These are phyloP conservation scores for Heliconius melpomene DNA, from an alignment of 1,140 invertebrate genomes.

Conservation along the genomic window DNA sequence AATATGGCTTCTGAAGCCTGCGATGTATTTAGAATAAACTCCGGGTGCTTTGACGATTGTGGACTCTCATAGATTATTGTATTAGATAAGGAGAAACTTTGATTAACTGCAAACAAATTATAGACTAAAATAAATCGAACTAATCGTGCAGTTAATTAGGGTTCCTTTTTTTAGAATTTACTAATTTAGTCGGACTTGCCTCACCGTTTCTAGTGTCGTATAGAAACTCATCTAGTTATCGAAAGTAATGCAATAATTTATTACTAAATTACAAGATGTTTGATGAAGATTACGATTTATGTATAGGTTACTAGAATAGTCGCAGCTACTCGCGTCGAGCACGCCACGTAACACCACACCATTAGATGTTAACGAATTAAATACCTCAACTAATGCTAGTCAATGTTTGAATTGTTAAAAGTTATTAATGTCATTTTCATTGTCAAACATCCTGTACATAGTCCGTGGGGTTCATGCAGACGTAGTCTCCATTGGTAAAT, in stretches of 20 bases:
- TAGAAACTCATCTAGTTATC: slow-evolving; percentile 52
- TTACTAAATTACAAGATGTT: slow-evolving; percentile 67
- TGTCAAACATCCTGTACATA: slow-evolving; percentile 73
- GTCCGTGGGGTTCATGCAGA: slow-evolving; percentile 21
- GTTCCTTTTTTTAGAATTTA: slow-evolving; percentile 72
- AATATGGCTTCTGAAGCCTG: slow-evolving; percentile 75
- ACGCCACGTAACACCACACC: slow-evolving; percentile 47
- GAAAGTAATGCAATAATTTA: slow-evolving; percentile 58
- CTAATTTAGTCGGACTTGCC: slow-evolving; percentile 70
- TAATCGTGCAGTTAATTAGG: slow-evolving; percentile 55
- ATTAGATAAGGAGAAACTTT: slow-evolving; percentile 68
- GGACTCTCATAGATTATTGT: slow-evolving; percentile 79
- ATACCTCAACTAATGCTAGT: slow-evolving; percentile 62
- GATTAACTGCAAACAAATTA: slow-evolving; percentile 52
- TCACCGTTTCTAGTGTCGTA: slow-evolving; percentile 62
- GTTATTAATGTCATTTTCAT: slow-evolving; percentile 41
- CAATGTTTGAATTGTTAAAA: slow-evolving; percentile 42
- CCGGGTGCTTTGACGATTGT: slow-evolving; percentile 81
- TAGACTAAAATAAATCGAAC: slow-evolving; percentile 26
- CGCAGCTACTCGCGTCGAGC: slow-evolving; percentile 17
- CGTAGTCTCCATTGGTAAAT: neutral
- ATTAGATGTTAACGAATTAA: slow-evolving; percentile 52
- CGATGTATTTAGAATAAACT: slow-evolving; percentile 78
- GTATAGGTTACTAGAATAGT: slow-evolving; percentile 9
- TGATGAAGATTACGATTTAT: slow-evolving; percentile 52